Evolutionary conservation across 2,113 vertebrate species (phyloP), one percentile per base, ranked within the genome.

Genomic region (Chionomys nivalis): DNA sequence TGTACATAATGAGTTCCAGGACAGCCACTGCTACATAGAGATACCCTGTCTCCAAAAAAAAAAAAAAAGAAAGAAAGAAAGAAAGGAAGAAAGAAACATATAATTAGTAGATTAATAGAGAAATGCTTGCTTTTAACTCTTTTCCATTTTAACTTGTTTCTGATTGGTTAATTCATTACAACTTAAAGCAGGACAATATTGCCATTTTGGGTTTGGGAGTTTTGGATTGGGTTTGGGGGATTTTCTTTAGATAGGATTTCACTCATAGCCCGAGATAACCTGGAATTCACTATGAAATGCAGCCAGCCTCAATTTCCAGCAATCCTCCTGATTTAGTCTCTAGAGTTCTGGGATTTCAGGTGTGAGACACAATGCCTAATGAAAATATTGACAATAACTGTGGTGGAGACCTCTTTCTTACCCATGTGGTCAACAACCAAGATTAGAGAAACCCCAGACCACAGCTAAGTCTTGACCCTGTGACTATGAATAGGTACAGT

Each of bases 101-200:
- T 19, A 17, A 88, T 91, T 55, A 86, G 14, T 85, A 13, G 26
- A 65, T 65, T 65, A 44, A 33, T 83, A 19, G 79, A 89, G 44
- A 93, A 90, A 94, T 52, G 75, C 28, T 66, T 87, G 63, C 26
- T 79, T 94, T 89, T 14, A 89, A 28, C 17, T 87, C 17, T 90
- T 92, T 44, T 7, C 49, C 23, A 26, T 90, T 90, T 95, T 52
- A 92, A 5, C 55, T 91, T 91, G 49, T n/a, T 85, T 90, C 82
- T 86, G 49, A 8, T 55, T 14, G 24, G 79, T 26, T 92, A 86
- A 11, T 78, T 91, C 49, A 87, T 68, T 81, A 49, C 1, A 85
- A 11, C 23, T 55, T 33, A 21, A 33, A 77, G 2, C 19, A 73
- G 86, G 61, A 95, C 88, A 81, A 49, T 88, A 70, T 9, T 94